Conservation (phyloP, 2,113 vertebrate species). For the Hoplias malabaricus region DNA sequence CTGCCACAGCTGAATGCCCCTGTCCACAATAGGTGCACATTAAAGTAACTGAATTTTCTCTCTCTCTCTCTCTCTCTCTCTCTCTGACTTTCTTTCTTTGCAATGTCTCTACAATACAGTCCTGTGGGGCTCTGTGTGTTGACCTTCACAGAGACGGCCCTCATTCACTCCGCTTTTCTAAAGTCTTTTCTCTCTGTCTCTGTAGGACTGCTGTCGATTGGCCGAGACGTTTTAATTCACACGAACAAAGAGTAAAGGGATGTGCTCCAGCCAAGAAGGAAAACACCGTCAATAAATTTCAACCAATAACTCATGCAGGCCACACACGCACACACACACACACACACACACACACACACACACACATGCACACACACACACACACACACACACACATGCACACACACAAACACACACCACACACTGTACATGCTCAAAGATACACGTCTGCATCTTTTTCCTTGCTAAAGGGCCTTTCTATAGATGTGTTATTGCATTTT, state of each 20-base stretch:
- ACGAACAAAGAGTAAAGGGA: conserved; percentile 12
- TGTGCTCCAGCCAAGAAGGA: background rate
- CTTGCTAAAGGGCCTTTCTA: too few relatives aligned
- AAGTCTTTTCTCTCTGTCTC: conserved; percentile 24
- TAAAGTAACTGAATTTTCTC: too few relatives aligned
- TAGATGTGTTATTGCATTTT: too few relatives aligned
- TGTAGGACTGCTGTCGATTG: conserved; percentile 9
- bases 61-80: background rate
- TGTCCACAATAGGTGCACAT: too few relatives aligned
- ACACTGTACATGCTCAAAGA: too few relatives aligned
- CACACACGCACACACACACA: background rate
- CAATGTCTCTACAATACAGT: background rate
- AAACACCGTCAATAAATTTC: background rate
- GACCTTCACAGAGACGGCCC: conserved; percentile 30
- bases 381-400: too few relatives aligned
- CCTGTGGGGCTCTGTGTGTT: conserved; percentile 22
- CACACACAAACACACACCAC: too few relatives aligned
- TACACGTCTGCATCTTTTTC: too few relatives aligned
- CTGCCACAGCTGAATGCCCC: too few relatives aligned
- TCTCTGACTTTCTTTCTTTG: background rate
- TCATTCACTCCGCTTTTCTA: conserved; percentile 33
- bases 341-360: too few relatives aligned
- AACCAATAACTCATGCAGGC: background rate
- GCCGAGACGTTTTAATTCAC: conserved; percentile 12
- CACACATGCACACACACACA: too few relatives aligned